Conservation (phyloP, 2,113 vertebrate genomes). For the Eudyptes chrysolophus region DNA sequence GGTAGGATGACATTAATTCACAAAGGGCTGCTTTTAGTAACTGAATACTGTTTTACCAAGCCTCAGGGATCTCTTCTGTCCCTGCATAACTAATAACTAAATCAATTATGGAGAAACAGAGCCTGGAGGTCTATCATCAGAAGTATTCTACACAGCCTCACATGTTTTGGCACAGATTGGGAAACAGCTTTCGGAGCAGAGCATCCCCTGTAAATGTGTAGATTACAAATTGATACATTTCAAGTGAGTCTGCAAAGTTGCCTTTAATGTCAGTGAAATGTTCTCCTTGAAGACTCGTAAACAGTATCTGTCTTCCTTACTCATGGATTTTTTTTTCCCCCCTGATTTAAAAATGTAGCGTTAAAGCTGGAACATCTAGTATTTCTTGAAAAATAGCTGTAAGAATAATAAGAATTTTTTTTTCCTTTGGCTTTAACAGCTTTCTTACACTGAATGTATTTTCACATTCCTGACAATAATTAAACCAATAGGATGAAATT, state of each 20-base stretch:
- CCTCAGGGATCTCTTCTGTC: slow-evolving; percentile 51
- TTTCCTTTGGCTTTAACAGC: neutral
- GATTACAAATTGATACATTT: slow-evolving; percentile 6
- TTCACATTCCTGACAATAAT: slow-evolving; percentile 21
- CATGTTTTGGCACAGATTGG: slow-evolving; percentile 45
- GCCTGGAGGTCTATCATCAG: slow-evolving; percentile 23
- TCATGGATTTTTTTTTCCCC: neutral
- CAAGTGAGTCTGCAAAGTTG: slow-evolving; percentile 6
- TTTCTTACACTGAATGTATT: slow-evolving; percentile 39
- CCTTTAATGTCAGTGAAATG: slow-evolving; percentile 14
- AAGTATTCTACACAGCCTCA: neutral
- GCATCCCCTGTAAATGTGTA: slow-evolving; percentile 16
- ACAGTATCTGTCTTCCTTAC: neutral
- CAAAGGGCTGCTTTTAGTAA: slow-evolving; percentile 52
- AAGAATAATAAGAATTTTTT: neutral
- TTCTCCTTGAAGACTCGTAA: slow-evolving; percentile 5
- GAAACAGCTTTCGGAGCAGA: slow-evolving; percentile 57
- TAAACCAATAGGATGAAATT: slow-evolving; percentile 34
- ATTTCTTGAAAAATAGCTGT: neutral
- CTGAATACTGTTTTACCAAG: slow-evolving; percentile 46
- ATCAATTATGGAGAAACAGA: slow-evolving; percentile 37
- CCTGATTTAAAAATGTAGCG: neutral
- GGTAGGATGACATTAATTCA: slow-evolving; percentile 28
- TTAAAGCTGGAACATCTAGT: slow-evolving; percentile 5
- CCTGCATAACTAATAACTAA: slow-evolving; percentile 34